phyloP scores from a whole-genome alignment of 2,113 vertebrate species.

The Notiomystis cincta region DNA sequence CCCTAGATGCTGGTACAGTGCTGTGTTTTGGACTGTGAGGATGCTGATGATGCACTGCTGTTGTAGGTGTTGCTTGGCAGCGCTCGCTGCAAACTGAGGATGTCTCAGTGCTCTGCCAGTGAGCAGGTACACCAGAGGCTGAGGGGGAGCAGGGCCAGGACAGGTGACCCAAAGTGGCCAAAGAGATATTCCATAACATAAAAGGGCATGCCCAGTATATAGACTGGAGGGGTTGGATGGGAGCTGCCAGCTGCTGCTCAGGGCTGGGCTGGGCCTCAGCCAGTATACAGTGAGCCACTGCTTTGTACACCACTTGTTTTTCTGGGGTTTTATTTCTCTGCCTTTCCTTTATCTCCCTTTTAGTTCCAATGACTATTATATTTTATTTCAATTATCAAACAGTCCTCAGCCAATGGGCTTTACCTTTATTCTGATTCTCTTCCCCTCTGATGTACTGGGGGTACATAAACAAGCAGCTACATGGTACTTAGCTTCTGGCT shows the following conservation, averaged over 20 bases:
- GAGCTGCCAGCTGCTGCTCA: neutral
- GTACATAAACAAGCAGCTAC: neutral
- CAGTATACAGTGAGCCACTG: neutral
- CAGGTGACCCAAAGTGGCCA: neutral
- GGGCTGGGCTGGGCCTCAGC: neutral
- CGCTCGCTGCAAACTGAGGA: neutral
- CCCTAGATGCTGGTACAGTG: neutral
- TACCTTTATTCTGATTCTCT: neutral
- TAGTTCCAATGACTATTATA: neutral
- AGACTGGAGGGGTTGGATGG: rapidly evolving
- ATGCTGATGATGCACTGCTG: neutral
- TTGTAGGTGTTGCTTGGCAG: neutral
- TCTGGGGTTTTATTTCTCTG: neutral
- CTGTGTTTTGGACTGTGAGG: neutral
- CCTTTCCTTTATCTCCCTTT: neutral
- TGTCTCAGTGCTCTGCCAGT: neutral
- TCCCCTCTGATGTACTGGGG: neutral
- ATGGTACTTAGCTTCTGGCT: neutral
- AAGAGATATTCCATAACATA: neutral
- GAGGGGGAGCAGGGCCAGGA: neutral
- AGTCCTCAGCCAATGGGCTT: neutral
- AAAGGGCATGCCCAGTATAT: neutral
- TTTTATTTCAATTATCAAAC: neutral
- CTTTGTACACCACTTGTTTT: neutral
- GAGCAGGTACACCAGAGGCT: neutral